Conservation (phyloP, 2,797 vertebrate genomes). For the Myotis pilosus region DNA sequence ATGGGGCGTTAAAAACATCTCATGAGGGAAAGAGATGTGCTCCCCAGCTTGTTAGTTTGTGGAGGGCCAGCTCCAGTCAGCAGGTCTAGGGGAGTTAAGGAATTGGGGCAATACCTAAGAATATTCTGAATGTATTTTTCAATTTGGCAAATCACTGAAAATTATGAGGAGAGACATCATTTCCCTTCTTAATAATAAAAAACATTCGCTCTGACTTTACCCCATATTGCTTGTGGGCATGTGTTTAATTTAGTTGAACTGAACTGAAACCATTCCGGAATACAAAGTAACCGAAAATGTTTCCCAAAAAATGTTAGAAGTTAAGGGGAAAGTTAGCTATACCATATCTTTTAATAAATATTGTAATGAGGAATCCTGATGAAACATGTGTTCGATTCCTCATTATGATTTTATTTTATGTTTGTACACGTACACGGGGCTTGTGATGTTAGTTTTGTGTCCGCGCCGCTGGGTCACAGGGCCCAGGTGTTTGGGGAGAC, state of each 20-base stretch:
- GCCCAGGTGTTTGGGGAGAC: neutral
- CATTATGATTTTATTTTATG: neutral
- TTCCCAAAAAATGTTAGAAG: neutral
- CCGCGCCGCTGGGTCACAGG: neutral
- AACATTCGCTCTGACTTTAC: conserved; percentile 36
- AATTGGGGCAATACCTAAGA: neutral
- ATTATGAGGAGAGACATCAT: conserved; percentile 4
- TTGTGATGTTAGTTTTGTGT: neutral
- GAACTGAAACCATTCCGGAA: conserved; percentile 20
- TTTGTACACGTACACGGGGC: neutral
- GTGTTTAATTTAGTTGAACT: conserved; percentile 60
- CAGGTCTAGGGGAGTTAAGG: neutral
- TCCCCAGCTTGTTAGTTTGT: neutral
- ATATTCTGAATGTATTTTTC: conserved; percentile 18
- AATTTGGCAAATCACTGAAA: conserved; percentile 46
- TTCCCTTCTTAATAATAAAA: conserved; percentile 17
- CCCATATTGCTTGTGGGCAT: neutral
- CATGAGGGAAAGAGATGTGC: neutral
- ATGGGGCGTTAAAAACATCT: neutral
- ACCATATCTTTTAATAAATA: neutral
- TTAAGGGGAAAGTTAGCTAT: neutral
- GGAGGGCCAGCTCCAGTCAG: neutral
- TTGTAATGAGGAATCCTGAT: neutral
- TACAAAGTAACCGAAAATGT: conserved; percentile 47
- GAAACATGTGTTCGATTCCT: neutral